Evolutionary conservation across 2,113 vertebrate species (phyloP), one percentile per base, ranked within the genome.

Genomic region (Chlorodrepanis virens): DNA sequence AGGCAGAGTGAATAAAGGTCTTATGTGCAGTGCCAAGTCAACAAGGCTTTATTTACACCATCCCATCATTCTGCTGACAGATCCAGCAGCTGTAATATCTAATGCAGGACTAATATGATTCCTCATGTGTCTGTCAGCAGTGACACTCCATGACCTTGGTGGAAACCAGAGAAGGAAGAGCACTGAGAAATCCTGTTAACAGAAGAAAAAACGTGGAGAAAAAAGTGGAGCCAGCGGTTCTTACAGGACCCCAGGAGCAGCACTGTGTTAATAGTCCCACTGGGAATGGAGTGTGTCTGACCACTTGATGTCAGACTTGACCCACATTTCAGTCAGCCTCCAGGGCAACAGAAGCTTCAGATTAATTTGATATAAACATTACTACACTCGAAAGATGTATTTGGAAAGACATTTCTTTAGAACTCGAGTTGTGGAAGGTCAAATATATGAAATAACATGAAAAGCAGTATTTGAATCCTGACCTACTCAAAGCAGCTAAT

Each of bases 251-350:
- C 33, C 40, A 83, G 69, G 45, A 89, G 77, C 52, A 57, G 64
- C 52, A 11, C 33, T 27, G 22, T n/a, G 53, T 49, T 83, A 77
- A 74, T 20, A 90, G 90, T 95, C 79, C 89, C 92, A 90, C 1
- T 92, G 96, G 94, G 95, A 96, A 82, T 5, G 39, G 60, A 87
- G 75, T 81, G 87, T 4, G 4, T 90, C 94, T 95, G 95, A 89
- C 95, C 97, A 96, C 95, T 97, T 97, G 96, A 97, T 97, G 96
- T 97, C 96, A 97, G 94, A 86, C 95, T 96, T 93, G 94, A 96
- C 95, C 95, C 85, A 93, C 37, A 94, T 95, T 96, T 94, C 75
- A 92, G 29, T 90, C 83, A 94, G 72, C 77, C 74, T 84, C 45
- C 89, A 64, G 94, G 96, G 76, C 86, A 89, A 74, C 42, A 50